Evolutionary conservation across 2,797 vertebrate genomes (phyloP).

Genomic region (Cottoperca gobio): DNA sequence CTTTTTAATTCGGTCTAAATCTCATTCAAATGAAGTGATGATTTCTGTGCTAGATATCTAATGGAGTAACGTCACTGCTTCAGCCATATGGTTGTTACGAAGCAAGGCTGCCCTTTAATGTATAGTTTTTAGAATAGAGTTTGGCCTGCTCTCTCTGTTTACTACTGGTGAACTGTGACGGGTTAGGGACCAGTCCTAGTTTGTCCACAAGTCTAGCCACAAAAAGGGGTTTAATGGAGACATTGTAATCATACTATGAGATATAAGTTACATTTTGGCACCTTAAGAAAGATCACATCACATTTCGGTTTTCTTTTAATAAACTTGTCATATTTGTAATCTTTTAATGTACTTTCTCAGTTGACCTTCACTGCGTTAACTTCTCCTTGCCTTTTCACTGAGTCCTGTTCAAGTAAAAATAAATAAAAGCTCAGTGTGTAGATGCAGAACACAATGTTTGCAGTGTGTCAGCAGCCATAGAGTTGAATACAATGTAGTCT

Average conservation of each 20-base stretch:
- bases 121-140: neutral
- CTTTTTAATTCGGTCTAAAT: neutral
- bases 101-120: neutral
- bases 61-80: neutral
- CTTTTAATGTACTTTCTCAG: neutral
- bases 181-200: neutral
- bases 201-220: neutral
- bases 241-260: no score
- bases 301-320: neutral
- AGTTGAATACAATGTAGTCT: slow-evolving; percentile 22
- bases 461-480: slow-evolving; percentile 36
- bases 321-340: no score
- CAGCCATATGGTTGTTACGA: fast-evolving
- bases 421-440: slow-evolving; percentile 19
- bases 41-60: fast-evolving
- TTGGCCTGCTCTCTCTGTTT: neutral
- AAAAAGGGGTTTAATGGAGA: neutral
- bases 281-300: no score
- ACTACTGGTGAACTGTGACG: no score
- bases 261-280: neutral
- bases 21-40: fast-evolving
- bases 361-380: neutral
- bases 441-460: slow-evolving; percentile 30
- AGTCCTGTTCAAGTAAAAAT: neutral
- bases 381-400: neutral